Conservation (phyloP, 37 sponge, comb jelly and placozoan genomes). For the Axinella damicornis region DNA sequence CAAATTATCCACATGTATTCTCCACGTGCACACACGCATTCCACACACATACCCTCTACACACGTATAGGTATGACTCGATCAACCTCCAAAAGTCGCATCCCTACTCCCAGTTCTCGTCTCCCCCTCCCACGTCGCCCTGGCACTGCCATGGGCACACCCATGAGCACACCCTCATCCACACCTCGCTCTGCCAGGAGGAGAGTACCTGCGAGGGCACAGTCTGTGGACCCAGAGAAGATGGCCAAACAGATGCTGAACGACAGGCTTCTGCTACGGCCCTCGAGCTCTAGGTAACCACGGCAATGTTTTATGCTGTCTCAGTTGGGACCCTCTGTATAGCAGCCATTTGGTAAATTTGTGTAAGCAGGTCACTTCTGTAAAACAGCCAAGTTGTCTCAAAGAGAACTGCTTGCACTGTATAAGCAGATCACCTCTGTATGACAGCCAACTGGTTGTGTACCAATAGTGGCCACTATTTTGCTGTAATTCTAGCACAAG, state of each 20-base stretch:
- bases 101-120: constrained; percentile 4
- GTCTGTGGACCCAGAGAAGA: constrained; percentile 59
- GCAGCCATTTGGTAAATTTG: no score
- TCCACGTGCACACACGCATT: neutral
- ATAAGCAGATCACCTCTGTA: no score
- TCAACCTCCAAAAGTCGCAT: constrained; percentile 1
- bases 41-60: neutral
- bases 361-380: no score
- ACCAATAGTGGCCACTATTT: no score
- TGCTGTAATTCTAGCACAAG: no score
- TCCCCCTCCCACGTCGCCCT: constrained; percentile 2
- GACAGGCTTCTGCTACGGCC: neutral
- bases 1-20: no score
- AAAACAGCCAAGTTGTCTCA: no score
- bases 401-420: no score
- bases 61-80: no score
- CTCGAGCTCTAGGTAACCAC: neutral
- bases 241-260: constrained; percentile 21
- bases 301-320: no score
- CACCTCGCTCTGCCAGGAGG: neutral
- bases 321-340: no score
- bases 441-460: no score
- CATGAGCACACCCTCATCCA: neutral
- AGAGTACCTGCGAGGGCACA: constrained; percentile 36
- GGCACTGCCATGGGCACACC: constrained; percentile 2